phyloP scores from a whole-genome alignment of 2,113 vertebrate species.

The Eubucco bourcierii region DNA sequence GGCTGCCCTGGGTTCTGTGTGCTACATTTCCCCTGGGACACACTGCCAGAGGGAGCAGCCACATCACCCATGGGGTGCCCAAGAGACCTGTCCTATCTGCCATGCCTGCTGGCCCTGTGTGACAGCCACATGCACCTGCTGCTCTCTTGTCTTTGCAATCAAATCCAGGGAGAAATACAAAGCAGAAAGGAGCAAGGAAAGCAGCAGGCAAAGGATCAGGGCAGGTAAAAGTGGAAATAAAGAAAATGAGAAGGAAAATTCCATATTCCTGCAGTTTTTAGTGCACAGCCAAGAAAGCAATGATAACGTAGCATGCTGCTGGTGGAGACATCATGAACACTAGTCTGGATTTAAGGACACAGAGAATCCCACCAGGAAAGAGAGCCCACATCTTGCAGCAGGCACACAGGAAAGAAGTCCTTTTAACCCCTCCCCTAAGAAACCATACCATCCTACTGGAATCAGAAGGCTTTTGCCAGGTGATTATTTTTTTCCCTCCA shows the following conservation, averaged over 20 bases:
- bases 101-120: neutral
- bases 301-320: neutral
- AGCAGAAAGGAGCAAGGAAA: neutral
- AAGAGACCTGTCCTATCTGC: neutral
- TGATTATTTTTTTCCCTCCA: neutral
- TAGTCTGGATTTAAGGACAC: neutral
- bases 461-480: neutral
- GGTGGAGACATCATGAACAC: neutral
- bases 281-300: neutral
- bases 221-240: neutral
- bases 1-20: neutral
- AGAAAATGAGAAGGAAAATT: neutral
- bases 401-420: neutral
- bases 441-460: rapidly evolving
- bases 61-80: neutral
- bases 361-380: constrained; percentile 2
- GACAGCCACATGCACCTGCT: neutral
- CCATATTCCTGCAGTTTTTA: neutral
- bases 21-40: neutral
- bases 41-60: neutral
- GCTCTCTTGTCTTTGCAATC: neutral
- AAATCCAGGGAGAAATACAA: neutral
- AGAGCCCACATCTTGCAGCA: constrained; percentile 17
- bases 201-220: neutral
- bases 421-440: neutral